phyloP scores from a whole-genome alignment of 2,888 invertebrate species.

The Creontiades dilutus region DNA sequence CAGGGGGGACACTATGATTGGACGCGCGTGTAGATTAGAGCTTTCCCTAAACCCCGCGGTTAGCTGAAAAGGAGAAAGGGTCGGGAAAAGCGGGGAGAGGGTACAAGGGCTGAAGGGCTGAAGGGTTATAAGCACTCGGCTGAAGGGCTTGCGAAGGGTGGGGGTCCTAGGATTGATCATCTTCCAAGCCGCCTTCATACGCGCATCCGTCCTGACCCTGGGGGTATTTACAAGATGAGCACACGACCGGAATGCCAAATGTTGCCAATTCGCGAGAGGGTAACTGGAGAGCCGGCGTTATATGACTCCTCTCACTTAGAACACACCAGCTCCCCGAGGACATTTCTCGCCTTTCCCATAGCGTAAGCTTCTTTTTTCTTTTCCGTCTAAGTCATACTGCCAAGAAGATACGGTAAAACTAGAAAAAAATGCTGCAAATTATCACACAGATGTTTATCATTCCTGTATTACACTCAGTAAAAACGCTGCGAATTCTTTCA shows the following conservation, averaged over 20 bases:
- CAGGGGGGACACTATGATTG: conserved; percentile 14
- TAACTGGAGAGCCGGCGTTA: neutral
- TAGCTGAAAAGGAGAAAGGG: neutral
- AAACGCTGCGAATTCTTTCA: too few relatives aligned
- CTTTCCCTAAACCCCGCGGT: neutral
- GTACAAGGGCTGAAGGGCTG: too few relatives aligned
- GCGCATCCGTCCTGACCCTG: conserved; percentile 24
- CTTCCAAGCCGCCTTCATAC: conserved; percentile 26
- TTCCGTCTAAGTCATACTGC: neutral
- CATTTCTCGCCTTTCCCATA: neutral
- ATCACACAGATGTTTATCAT: neutral
- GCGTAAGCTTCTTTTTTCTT: neutral
- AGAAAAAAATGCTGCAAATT: neutral
- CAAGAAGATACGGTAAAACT: neutral
- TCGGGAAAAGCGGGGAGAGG: neutral
- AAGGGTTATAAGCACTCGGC: neutral
- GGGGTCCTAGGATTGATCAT: conserved; percentile 48
- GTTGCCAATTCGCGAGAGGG: conserved; percentile 8
- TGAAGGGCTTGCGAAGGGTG: neutral
- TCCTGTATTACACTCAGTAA: too few relatives aligned
- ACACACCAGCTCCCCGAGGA: neutral
- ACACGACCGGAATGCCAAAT: conserved; percentile 38
- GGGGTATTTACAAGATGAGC: conserved; percentile 48
- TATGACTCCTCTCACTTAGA: conserved; percentile 5
- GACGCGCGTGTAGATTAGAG: conserved; percentile 19